Percentiles rank a stretch among this genome's conserved stretches.
phyloP scores from a whole-genome alignment of 2,797 vertebrate species.

The Thaleichthys pacificus region DNA sequence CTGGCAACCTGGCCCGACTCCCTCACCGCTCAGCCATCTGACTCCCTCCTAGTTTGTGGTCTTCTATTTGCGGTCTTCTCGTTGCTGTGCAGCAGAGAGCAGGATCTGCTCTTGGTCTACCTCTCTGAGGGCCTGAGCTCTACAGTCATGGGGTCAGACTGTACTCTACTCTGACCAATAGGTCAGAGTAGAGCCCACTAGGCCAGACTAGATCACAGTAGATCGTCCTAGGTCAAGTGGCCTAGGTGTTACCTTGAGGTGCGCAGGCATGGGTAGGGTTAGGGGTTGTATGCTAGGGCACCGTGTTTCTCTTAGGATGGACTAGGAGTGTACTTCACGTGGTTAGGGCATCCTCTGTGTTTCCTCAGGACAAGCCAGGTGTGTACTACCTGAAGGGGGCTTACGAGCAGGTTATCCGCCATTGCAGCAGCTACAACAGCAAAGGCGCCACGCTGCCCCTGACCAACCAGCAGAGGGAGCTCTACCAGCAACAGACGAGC shows the following conservation, averaged over 20 bases:
- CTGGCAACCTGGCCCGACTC: no score
- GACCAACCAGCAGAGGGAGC: slow-evolving; percentile 86
- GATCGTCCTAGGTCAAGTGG: not conserved
- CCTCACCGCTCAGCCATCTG: no score
- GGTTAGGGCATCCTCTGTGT: not conserved
- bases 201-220: not conserved
- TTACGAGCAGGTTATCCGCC: slow-evolving; percentile 90
- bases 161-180: no score
- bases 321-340: no score
- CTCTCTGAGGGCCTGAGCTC: no score
- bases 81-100: no score
- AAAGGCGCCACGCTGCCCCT: slow-evolving; percentile 79
- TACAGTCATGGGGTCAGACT: not conserved
- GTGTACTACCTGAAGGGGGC: slow-evolving; percentile 94
- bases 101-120: no score
- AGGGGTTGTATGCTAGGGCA: no score
- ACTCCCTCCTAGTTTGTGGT: no score
- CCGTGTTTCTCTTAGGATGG: no score
- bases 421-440: slow-evolving; percentile 87
- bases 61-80: no score
- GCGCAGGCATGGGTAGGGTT: no score
- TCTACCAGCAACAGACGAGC: slow-evolving; percentile 91
- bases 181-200: not conserved
- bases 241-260: not conserved
- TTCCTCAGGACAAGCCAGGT: slow-evolving; percentile 83